Base-by-base conservation (phyloP, 2,888 invertebrate genomes). In the Plebejus anna region DNA sequence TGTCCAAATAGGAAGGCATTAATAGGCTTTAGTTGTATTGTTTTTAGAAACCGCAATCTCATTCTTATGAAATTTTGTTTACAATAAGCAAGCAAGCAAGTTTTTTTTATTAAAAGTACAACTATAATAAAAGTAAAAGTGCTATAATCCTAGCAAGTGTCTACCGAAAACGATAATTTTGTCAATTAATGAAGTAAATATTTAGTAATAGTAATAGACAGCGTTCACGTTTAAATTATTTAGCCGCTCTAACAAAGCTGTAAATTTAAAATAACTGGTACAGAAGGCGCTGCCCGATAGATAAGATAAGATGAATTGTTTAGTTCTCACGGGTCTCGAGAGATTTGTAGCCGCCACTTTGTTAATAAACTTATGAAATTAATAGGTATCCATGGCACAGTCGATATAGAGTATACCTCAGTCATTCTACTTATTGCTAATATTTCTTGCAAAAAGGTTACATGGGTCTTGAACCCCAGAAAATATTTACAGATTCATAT, bases 291-390 rank as follows among this genome's bases (percentile, higher is more conserved):
- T 81, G 82, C 81, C 83, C 82, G 84, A 85, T 80, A 86, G 88
- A 89, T 88, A 85, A 89, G 90, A 91, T 91, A 90, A 89, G 86
- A 84, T 90, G 90, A 90, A 91, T 91, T 89, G 89, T 84, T 87
- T 81, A 83, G 91, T 91, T 92, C 92, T 90, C 92, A 92, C 91
- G 91, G 80, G 78, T 76, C 71, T 77, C 75, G 61, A 55, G 66
- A 66, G 73, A 77, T 47, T 77, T 75, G 75, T 75, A 36, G 75
- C 73, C 28, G 70, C 38, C 57, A 57, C 72, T 72, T 71, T 71
- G 71, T 59, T 76, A 72, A 76, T 72, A 76, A 76, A 51, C 71
- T 36, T 72, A 57, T 66, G 66, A 47, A 47, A 76, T 70, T 70
- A 42, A 59, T 32, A 55, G n/a, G 16, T 66, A 70, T 47, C 55